phyloP scores from a whole-genome alignment of 2,797 vertebrate species.

The Bradypodion ventrale region DNA sequence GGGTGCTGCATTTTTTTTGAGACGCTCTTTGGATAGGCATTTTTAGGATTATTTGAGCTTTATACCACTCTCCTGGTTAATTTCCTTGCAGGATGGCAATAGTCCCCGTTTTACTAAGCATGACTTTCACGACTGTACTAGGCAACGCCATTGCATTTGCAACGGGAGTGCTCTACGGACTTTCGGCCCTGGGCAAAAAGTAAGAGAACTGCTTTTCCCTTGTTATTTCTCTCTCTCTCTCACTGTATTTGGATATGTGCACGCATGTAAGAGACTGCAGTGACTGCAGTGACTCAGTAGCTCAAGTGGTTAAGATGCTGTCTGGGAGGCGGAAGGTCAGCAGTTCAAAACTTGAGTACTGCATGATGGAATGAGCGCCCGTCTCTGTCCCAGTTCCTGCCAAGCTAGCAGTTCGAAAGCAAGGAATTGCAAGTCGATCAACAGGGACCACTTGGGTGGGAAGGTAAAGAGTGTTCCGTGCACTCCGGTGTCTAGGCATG shows the following conservation, averaged over 20 bases:
- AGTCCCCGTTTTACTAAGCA: conserved; percentile 86
- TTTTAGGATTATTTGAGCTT: too few species aligned
- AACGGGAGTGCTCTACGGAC: conserved; percentile 94
- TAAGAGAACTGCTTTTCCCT: conserved; percentile 67
- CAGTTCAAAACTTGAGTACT: too few species aligned
- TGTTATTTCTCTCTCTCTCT: not conserved
- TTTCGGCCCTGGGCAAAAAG: conserved; percentile 94
- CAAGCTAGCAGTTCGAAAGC: too few species aligned
- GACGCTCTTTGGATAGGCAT: not conserved
- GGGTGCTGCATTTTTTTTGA: not conserved
- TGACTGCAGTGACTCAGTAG: too few species aligned
- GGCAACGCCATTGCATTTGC: conserved; percentile 94
- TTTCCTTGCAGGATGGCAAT: conserved; percentile 85
- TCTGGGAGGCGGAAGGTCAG: too few species aligned
- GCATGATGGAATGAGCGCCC: too few species aligned
- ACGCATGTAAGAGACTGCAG: too few species aligned
- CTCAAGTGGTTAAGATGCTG: too few species aligned
- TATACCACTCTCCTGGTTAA: conserved; percentile 2
- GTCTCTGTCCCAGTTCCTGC: too few species aligned
- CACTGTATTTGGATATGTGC: too few species aligned
- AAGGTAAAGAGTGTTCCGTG: not conserved
- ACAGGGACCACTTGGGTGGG: too few species aligned
- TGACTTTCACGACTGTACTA: conserved; percentile 90
- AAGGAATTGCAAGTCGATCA: too few species aligned
- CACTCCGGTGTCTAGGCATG: not conserved